Percentiles rank a stretch among this genome's conserved stretches.
Conservation (phyloP, 2,797 vertebrate species). For the Halcyon badia region DNA sequence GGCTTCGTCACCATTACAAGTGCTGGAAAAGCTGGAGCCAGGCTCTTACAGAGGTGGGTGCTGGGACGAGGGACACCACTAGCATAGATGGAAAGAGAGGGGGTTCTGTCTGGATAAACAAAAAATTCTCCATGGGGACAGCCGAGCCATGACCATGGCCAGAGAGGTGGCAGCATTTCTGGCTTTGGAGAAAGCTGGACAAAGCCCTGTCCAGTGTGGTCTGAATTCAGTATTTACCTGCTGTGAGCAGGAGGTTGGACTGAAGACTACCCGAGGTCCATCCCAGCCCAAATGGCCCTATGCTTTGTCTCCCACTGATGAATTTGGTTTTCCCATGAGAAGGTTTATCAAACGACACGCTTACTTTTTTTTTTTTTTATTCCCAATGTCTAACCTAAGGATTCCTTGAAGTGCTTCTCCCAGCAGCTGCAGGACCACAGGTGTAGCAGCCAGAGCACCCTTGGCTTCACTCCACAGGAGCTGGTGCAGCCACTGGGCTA, state of each 20-base stretch:
- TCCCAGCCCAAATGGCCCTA: background rate
- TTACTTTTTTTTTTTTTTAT: background rate
- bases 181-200: background rate
- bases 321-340: background rate
- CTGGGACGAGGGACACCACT: background rate
- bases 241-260: background rate
- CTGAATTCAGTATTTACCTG: no score
- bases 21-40: background rate
- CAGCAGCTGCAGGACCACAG: fast-evolving
- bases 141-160: background rate
- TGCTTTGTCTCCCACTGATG: background rate
- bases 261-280: background rate
- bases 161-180: background rate
- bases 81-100: background rate
- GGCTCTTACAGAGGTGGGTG: fast-evolving
- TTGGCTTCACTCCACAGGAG: background rate
- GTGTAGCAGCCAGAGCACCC: background rate
- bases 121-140: background rate
- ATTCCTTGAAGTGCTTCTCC: background rate
- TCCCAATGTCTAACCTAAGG: background rate
- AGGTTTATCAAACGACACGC: background rate
- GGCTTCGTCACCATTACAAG: background rate
- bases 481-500: background rate
- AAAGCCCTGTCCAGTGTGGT: background rate
- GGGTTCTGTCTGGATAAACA: background rate